Evolutionary conservation across 2,113 vertebrate genomes (phyloP), one percentile per base, ranked within the genome.

Genomic region (Neogale vison): DNA sequence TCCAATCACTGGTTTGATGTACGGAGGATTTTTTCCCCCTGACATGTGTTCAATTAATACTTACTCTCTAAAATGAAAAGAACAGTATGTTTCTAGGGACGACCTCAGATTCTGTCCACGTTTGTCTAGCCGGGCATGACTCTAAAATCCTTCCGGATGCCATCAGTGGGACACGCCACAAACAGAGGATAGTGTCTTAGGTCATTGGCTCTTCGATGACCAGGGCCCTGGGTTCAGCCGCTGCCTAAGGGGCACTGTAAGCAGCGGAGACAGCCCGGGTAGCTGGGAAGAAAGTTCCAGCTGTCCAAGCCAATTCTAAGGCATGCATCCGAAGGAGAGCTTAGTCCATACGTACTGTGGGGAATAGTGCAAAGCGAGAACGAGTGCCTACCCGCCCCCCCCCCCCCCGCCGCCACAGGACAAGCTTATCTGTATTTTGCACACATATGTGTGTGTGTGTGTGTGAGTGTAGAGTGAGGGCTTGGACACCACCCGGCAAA

Each of bases 31-130:
- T 52, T 93, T 81, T 92, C 47, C 52, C 24, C 80, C 57, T 63
- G 61, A 63, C 39, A 65, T 42, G 6, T 6, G 34, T 88, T 42
- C 42, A 29, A 74, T 96, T 59, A 57, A 55, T 91, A 80, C 42
- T 87, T 96, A 82, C 86, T 59, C 52, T 90, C 52, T 86, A 92
- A 84, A 89, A 47, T 39, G 61, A 14, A 95, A 72, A 94, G 67
- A 10, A 31, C 81, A 34, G 15, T 10, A 13, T 65, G 36, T 85
- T 34, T 84, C 39, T 23, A 29, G 84, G 29, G 31, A 42, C 50
- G 42, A 20, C 26, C 71, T 96, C 63, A 81, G 2, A 79, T 69
- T 71, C 34, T n/a, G 39, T 59, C 76, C 80, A 81, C 59, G 45
- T 8, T 9, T 23, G 59, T 17, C 29, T 55, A 77, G 50, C 77